phyloP scores from a whole-genome alignment of 2,888 invertebrate species.

The Yponomeuta plumbellus region DNA sequence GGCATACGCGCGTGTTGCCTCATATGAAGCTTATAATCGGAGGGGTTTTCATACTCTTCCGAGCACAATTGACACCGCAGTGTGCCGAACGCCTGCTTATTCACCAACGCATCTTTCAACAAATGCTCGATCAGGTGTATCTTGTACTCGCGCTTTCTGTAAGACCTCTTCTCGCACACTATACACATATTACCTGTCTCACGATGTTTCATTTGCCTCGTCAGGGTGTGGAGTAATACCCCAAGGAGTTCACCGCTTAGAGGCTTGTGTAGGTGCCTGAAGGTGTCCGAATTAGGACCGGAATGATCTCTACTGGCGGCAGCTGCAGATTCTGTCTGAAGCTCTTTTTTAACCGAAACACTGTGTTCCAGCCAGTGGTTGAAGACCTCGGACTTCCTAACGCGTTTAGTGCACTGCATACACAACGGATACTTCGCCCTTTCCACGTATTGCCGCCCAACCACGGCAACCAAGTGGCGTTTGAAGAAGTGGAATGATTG shows the following conservation, averaged over 20 bases:
- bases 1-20: slow-evolving; percentile 48
- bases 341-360: not conserved
- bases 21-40: slow-evolving; percentile 50
- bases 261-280: not conserved
- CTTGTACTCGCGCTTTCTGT: slow-evolving; percentile 39
- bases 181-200: slow-evolving; percentile 27
- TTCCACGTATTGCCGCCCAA: too few relatives aligned
- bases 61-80: slow-evolving; percentile 43
- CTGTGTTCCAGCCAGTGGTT: not conserved
- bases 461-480: too few relatives aligned
- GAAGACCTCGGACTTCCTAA: not conserved
- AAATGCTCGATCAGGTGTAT: slow-evolving; percentile 53
- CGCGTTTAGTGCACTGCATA: not conserved
- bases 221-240: not conserved
- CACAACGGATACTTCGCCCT: too few relatives aligned
- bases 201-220: not conserved
- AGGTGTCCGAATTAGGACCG: not conserved
- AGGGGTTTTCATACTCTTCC: slow-evolving; percentile 6
- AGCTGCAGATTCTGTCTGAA: not conserved
- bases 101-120: slow-evolving; percentile 37
- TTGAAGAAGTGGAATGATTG: too few relatives aligned
- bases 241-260: not conserved
- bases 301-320: not conserved
- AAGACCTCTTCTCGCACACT: slow-evolving; percentile 34
- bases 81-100: slow-evolving; percentile 9